These are phyloP conservation scores for Drosophila mojavensis DNA, from an alignment of 1,140 invertebrate species.

Conservation along the genomic window DNA sequence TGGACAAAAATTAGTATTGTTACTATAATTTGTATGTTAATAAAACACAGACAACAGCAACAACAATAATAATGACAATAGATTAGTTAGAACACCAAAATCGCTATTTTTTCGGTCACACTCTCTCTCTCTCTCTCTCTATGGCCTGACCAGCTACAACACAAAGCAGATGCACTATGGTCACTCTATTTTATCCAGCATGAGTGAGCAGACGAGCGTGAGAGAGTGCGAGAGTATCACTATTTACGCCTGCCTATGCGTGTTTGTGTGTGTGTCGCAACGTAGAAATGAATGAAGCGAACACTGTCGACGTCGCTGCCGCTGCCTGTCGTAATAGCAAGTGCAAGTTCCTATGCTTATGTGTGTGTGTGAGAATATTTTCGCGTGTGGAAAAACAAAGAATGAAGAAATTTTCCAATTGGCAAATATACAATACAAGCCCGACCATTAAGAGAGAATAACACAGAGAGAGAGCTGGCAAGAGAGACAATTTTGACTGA, in stretches of 20 bases:
- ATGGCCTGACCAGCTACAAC: conserved; percentile 73
- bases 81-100: conserved; percentile 31
- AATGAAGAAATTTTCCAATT: conserved; percentile 76
- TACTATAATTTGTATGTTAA: conserved; percentile 54
- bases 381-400: conserved; percentile 52
- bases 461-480: background rate
- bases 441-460: conserved; percentile 1
- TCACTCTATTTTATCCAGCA: conserved; percentile 63
- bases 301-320: conserved; percentile 21
- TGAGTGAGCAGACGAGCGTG: conserved; percentile 39
- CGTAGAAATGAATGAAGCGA: conserved; percentile 50
- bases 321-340: conserved; percentile 40
- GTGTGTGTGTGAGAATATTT: conserved; percentile 51
- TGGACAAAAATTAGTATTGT: conserved; percentile 57
- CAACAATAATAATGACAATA: conserved; percentile 25
- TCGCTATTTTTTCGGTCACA: conserved; percentile 9
- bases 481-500: conserved; percentile 24
- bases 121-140: conserved; percentile 2
- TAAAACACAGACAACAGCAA: conserved; percentile 24
- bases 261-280: conserved; percentile 16
- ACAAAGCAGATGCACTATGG: conserved; percentile 54
- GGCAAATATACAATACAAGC: conserved; percentile 50
- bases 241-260: conserved; percentile 26
- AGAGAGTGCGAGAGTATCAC: conserved; percentile 37
- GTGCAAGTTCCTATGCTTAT: conserved; percentile 36